Base-by-base conservation (phyloP, 2,888 invertebrate genomes). In the Pasiphila rectangulata region DNA sequence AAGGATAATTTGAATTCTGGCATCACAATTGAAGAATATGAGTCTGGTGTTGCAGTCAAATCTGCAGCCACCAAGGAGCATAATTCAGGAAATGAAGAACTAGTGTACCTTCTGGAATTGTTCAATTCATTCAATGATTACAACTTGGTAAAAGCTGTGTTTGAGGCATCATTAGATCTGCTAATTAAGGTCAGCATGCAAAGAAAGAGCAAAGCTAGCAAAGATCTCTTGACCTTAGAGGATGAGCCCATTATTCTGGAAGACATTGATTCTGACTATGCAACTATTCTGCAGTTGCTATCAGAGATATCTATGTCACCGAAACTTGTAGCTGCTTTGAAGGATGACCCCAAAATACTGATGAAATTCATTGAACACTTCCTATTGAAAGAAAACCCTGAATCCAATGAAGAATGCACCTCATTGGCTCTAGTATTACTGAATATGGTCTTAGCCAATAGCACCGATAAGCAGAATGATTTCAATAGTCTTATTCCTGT, bases 301-400 rank as follows among this genome's bases (percentile, higher is more conserved):
- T 84, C 89, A 45, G 84, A 87, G 59, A 75, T 92, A 64, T 76
- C 90, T 1, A 80, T 81, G 45, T 79, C 81, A 51, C 75, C 83
- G 41, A 78, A 79, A 61, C 70, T 90, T 19, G 74, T 88, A 25
- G 66, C 67, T 37, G 61, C 72, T 39, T 69, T 91, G 25, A 90
- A 81, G 64, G 64, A 70, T 12, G 78, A 86, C 54, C 89, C 91
- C 2, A 54, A 64, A 5, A 70, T 79, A 53, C 79, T 91, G 2
- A 64, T 90, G 1, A 67, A 79, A 44, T 91, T 90, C 56, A 77
- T 91, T 32, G 78, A 87, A 64, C 69, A 81, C 47, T 82, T 87
- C 57, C 74, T 91, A 20, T 34, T 72, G 16, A 67, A 67, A 46
- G 64, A 65, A 44, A 56, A 70, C 37, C 50, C 49, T 7, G 56